phyloP scores from a whole-genome alignment of 2,888 invertebrate species.

The Ptilodon capucinus region DNA sequence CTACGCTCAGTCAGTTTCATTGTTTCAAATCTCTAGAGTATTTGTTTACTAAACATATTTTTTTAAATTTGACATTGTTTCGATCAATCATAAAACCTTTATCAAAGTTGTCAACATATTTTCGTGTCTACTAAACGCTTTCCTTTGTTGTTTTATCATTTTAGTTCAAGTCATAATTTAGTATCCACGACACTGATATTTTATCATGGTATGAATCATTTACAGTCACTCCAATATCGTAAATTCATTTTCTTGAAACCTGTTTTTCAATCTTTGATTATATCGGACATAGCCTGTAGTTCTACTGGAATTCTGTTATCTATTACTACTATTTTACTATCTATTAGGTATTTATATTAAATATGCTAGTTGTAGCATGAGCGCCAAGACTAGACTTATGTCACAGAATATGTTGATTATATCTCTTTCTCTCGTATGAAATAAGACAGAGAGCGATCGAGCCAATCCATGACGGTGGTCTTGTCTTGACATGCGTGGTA shows the following conservation, averaged over 20 bases:
- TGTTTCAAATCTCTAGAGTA: too few relatives aligned
- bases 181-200: neutral
- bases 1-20: too few relatives aligned
- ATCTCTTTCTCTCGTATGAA: too few relatives aligned
- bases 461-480: too few relatives aligned
- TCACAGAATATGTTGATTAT: too few relatives aligned
- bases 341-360: conserved; percentile 22
- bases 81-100: too few relatives aligned
- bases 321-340: conserved; percentile 30
- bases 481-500: too few relatives aligned
- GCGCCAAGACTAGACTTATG: too few relatives aligned
- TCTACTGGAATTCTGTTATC: conserved; percentile 29
- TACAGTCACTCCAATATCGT: conserved; percentile 25
- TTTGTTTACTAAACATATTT: too few relatives aligned
- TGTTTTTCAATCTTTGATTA: conserved; percentile 29
- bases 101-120: neutral
- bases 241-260: conserved; percentile 26
- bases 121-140: neutral
- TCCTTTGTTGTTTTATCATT: neutral
- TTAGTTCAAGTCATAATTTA: neutral
- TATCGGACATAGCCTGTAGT: conserved; percentile 22
- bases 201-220: conserved; percentile 15
- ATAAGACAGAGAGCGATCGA: too few relatives aligned
- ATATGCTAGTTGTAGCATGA: too few relatives aligned
- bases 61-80: too few relatives aligned